Evolutionary conservation across 1,140 invertebrate species (phyloP).

Genomic region (Drosophila ambigua): DNA sequence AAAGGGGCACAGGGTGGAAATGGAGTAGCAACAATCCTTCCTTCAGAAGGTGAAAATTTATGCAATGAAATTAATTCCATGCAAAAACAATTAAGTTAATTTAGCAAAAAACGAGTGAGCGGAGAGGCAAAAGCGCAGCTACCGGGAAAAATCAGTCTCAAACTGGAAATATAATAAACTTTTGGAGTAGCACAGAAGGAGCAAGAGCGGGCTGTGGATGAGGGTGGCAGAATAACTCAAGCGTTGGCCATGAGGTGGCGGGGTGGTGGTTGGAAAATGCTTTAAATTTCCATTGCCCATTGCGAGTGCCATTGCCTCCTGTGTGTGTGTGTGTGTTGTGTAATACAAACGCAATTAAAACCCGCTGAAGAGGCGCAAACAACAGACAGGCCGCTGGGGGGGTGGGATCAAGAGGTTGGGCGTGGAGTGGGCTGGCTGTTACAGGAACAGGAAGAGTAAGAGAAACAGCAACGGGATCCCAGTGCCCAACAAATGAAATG

Average conservation of each 20-base stretch:
- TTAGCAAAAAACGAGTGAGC: conserved; percentile 71
- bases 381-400: conserved; percentile 57
- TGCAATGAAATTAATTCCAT: conserved; percentile 81
- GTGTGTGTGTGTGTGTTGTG: conserved; percentile 37
- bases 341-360: conserved; percentile 83
- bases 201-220: too few relatives aligned
- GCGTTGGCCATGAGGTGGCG: not conserved
- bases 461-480: conserved; percentile 8
- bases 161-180: conserved; percentile 80
- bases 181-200: conserved; percentile 16
- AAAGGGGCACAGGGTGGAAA: too few relatives aligned
- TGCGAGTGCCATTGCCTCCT: conserved; percentile 33
- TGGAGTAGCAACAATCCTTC: conserved; percentile 12
- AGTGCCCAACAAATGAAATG: conserved; percentile 28
- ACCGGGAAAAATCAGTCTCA: conserved; percentile 70
- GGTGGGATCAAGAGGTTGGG: not conserved
- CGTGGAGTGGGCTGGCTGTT: conserved; percentile 1
- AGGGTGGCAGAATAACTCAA: too few relatives aligned
- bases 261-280: conserved; percentile 42
- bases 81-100: conserved; percentile 83
- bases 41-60: conserved; percentile 73
- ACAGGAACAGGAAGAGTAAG: conserved; percentile 16
- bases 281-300: conserved; percentile 71
- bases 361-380: conserved; percentile 80
- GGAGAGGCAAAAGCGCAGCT: conserved; percentile 60